Base-by-base conservation (phyloP, 1,140 invertebrate genomes). In the Globodera ellingtonae region DNA sequence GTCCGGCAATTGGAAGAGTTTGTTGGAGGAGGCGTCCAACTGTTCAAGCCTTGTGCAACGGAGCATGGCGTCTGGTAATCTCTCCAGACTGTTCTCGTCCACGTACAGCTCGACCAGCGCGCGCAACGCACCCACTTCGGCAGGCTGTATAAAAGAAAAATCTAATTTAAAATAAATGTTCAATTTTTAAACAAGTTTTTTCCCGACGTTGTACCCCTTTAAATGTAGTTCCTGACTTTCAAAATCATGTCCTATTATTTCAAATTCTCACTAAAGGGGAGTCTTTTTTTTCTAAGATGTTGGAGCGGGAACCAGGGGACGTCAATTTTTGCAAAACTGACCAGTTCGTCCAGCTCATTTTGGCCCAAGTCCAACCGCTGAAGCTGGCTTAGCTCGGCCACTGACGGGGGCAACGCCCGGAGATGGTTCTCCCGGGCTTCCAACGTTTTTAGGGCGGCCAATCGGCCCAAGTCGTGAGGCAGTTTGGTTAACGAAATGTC, bases 351-450 rank as follows among this genome's bases (percentile, higher is more conserved):
- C 73, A 99, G 95, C 91, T 98, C 96, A 92, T 99, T 99, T 90
- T 97, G 96, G 75, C 98, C 98, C 81, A 99, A 91, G 92, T 99
- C 98, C 72, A 99, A 91, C 85, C 95, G 92, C 90, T 98, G 94
- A 72, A 99, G 91, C 89, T 95, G 95, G 5, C 92, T 92, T 75
- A 99, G 89, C 88, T 94, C 93, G 67, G 94, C 93, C 82, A 99
- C 91, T 21, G 95, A 96, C 87, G 94, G 92, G 18, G 97, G 96
- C 86, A 99, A 92, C 75, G 93, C 93, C 90, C 95, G 96, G 79
- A 99, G 92, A 87, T 97, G 92, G 92, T 99, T 99, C 91, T 99
- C 98, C 86, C 98, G 92, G 82, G 99, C 91, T 91, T 99, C 97
- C 89, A 98, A 90, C 50, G 95, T 97, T 84, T 94, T 93, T 80